Conservation (phyloP, 2,888 invertebrate genomes). For the Agrotis ipsilon region DNA sequence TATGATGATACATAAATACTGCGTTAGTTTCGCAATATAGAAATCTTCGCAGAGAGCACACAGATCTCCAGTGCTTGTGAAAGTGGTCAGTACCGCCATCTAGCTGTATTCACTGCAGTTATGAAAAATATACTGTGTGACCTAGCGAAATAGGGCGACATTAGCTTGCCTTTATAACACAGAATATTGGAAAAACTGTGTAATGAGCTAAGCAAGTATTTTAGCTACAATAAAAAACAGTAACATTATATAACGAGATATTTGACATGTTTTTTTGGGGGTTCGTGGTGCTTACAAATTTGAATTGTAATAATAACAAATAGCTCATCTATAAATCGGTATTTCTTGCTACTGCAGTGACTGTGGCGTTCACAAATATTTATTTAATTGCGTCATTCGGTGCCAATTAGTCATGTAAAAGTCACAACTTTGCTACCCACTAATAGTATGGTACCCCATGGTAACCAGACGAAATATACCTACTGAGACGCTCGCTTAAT, state of each 20-base stretch:
- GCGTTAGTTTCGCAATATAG: neutral
- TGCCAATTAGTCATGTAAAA: neutral
- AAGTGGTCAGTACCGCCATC: conserved; percentile 34
- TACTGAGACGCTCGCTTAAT: neutral
- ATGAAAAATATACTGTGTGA: neutral
- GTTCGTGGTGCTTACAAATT: no score
- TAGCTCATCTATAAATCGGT: no score
- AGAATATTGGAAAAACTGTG: neutral
- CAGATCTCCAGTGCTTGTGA: neutral
- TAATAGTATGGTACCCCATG: no score
- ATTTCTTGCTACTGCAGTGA: no score
- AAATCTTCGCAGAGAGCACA: conserved; percentile 14
- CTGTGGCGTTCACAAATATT: no score
- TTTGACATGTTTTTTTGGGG: no score
- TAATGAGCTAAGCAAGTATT: no score
- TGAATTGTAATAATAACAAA: no score
- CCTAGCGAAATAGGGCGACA: neutral
- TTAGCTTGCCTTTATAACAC: neutral
- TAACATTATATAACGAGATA: no score
- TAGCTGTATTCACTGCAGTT: conserved; percentile 29
- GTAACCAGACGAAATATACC: neutral
- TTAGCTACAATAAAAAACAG: neutral
- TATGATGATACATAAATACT: no score
- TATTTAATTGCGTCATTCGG: neutral
- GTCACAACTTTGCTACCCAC: neutral